Evolutionary conservation across 2,797 vertebrate species (phyloP), one percentile per base, ranked within the genome.

Genomic region (Euthynnus affinis): DNA sequence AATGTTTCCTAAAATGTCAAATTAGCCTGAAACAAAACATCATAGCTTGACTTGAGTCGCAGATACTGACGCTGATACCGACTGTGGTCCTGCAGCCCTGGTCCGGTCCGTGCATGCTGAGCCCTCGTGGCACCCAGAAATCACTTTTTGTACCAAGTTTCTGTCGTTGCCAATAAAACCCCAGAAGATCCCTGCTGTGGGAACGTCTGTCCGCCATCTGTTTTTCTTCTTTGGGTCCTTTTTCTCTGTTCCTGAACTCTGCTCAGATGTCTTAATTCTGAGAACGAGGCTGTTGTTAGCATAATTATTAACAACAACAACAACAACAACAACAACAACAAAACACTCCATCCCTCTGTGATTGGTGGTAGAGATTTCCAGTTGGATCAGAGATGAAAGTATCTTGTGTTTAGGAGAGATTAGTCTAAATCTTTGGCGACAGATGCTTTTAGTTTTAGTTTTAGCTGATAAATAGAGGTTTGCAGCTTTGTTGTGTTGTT

Each of bases 91-190:
- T 68, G 32, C 76, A 80, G 82, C 25, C 75, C 59, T 18, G 81
- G 88, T 84, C 89, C 25, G 62, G 71, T 46, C 58, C 58, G 25
- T 76, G 92, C 91, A 92, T 89, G 91, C 69, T 71, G 83, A 87
- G 61, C 69, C 65, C 80, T 70, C 17, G 22, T 42, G 12, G 64
- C 65, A 62, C 61, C 80, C 67, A 84, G 59, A 83, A 82, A 90
- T 62, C 80, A 85, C 83, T 86, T 91, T 93, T 91, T 92, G 91
- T 91, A 90, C 85, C 80, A 80, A 78, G 77, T 91, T 85, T 79
- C n/a, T 89, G 87, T 89, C 17, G 79, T 89, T 91, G 90, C 87
- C 88, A 93, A 90, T 92, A 92, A 93, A 94, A 82, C 22, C n/a
- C 75, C 80, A 60, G 70, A 69, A 76, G 79, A 69, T 72, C 75